Evolutionary conservation across 1,140 invertebrate genomes (phyloP).

Genomic region (Caenorhabditis latens): DNA sequence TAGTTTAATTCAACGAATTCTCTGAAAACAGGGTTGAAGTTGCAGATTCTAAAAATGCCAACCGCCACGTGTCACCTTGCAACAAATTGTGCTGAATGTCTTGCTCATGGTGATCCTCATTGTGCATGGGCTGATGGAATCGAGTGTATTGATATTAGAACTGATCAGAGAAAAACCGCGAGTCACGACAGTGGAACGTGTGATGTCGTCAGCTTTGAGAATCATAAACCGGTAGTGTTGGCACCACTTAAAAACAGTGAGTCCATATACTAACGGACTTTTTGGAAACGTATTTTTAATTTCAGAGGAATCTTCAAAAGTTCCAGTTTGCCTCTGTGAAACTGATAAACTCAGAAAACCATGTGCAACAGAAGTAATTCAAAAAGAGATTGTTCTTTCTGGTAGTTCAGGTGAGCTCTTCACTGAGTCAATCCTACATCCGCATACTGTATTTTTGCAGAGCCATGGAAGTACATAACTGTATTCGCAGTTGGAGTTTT

Average conservation of each 20-base stretch:
- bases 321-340: constrained; percentile 34
- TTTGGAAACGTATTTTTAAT: not conserved
- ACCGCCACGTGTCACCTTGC: constrained; percentile 29
- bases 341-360: constrained; percentile 25
- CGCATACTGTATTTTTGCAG: not conserved
- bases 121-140: constrained; percentile 56
- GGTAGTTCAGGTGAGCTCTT: not conserved
- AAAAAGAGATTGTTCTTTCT: constrained; percentile 25
- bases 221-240: constrained; percentile 10
- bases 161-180: not conserved
- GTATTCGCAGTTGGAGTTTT: constrained; percentile 29
- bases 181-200: constrained; percentile 43
- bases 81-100: constrained; percentile 40
- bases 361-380: constrained; percentile 40
- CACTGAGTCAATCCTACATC: not conserved
- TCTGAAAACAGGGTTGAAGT: not conserved
- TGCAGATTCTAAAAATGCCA: constrained; percentile 12
- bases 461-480: constrained; percentile 24
- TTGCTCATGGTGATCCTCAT: constrained; percentile 55
- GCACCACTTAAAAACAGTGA: constrained; percentile 25
- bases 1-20: not conserved
- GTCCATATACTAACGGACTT: not conserved
- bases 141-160: constrained; percentile 45
- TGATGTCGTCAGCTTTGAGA: constrained; percentile 27
- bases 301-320: constrained; percentile 22